Percentiles rank a stretch among this genome's conserved stretches.
phyloP scores from a whole-genome alignment of 2,797 vertebrate genomes.

The Gymnocypris eckloni region DNA sequence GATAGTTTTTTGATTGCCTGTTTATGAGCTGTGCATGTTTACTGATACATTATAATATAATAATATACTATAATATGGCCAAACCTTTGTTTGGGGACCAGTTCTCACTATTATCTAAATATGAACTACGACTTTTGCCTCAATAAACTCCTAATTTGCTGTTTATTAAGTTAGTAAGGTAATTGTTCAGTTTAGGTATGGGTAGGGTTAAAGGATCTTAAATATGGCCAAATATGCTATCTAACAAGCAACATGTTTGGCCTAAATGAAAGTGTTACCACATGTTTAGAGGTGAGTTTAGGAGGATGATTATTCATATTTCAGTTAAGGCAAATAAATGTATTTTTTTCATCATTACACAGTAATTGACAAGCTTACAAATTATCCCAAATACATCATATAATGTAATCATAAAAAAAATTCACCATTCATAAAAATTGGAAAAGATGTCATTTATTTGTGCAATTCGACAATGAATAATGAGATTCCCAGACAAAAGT shows the following conservation, averaged over 20 bases:
- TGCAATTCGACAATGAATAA: no score
- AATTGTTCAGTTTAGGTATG: neutral
- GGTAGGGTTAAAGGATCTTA: neutral
- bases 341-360: no score
- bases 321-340: no score
- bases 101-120: neutral
- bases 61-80: neutral
- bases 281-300: no score
- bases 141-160: neutral
- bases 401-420: no score
- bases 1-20: no score
- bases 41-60: neutral
- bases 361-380: no score
- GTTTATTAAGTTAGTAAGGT: neutral
- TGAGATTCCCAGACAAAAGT: no score
- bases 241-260: no score
- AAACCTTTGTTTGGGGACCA: neutral
- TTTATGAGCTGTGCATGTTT: no score
- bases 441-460: neutral
- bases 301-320: no score
- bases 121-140: neutral
- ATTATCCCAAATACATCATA: neutral
- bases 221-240: neutral
- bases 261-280: no score
- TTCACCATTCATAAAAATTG: neutral